Conservation (phyloP, 2,113 vertebrate genomes). For the Onychorhynchus coronatus region DNA sequence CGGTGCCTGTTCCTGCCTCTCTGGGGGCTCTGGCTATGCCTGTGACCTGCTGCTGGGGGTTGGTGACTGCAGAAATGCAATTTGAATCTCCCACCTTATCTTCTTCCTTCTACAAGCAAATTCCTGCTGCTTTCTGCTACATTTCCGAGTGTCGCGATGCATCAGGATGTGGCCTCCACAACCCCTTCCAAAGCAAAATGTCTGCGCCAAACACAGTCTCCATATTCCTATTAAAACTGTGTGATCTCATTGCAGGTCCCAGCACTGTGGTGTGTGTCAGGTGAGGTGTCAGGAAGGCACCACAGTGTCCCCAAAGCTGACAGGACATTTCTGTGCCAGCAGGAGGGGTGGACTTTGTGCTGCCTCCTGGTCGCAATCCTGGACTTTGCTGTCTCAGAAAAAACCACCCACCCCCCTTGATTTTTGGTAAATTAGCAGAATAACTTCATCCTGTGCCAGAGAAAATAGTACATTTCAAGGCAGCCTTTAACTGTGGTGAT, state of each 20-base stretch:
- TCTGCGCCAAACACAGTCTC: accelerated
- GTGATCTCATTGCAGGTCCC: accelerated
- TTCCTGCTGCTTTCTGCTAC: background rate
- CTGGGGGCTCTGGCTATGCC: background rate
- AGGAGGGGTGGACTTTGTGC: background rate
- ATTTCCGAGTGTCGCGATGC: accelerated
- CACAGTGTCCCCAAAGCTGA: accelerated
- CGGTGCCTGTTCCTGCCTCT: background rate
- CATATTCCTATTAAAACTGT: accelerated
- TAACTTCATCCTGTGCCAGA: accelerated
- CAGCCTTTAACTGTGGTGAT: background rate
- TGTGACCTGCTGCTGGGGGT: accelerated
- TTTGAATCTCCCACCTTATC: background rate
- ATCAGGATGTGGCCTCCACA: accelerated
- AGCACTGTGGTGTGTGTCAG: background rate
- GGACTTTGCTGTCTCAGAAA: background rate
- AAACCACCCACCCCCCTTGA: accelerated
- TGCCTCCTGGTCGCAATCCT: background rate
- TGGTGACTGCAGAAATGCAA: accelerated
- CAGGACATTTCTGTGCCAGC: background rate
- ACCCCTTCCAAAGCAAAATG: accelerated
- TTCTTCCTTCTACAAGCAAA: too few species aligned
- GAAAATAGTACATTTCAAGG: background rate
- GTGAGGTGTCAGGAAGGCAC: background rate
- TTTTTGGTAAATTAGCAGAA: background rate